Evolutionary conservation across 2,113 vertebrate species (phyloP).

Genomic region (Okapia johnstoni): DNA sequence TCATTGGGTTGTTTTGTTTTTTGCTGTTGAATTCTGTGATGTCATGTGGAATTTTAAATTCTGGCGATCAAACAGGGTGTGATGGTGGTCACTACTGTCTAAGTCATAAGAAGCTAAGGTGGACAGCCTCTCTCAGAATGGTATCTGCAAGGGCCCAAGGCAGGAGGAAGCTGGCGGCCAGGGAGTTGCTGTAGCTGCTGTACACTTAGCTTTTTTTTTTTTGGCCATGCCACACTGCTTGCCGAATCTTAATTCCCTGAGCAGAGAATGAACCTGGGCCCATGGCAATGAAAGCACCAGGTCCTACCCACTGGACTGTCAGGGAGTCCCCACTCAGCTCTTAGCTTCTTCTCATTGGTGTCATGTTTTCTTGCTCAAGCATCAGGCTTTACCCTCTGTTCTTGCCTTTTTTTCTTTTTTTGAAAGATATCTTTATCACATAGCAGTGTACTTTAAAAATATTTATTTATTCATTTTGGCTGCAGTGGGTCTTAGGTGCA

Average conservation of each 20-base stretch:
- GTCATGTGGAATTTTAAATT: background rate
- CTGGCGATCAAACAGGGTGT: background rate
- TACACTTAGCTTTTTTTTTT: background rate
- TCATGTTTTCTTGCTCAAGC: background rate
- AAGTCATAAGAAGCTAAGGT: background rate
- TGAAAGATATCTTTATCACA: background rate
- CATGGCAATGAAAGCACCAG: background rate
- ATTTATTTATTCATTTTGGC: background rate
- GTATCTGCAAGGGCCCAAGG: background rate
- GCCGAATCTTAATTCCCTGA: background rate
- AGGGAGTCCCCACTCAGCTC: background rate
- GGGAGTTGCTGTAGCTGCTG: background rate
- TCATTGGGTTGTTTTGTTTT: background rate
- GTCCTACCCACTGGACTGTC: background rate
- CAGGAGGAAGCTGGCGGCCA: background rate
- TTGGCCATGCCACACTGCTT: rapidly evolving
- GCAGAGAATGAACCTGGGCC: background rate
- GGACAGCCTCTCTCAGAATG: background rate
- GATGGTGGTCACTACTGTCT: background rate
- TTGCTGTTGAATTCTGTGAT: background rate
- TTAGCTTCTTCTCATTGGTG: background rate
- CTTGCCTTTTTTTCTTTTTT: background rate
- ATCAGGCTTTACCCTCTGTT: background rate
- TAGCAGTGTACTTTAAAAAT: background rate
- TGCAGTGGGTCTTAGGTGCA: background rate